Conservation (phyloP, 2,888 invertebrate species). For the Tetropium fuscum region DNA sequence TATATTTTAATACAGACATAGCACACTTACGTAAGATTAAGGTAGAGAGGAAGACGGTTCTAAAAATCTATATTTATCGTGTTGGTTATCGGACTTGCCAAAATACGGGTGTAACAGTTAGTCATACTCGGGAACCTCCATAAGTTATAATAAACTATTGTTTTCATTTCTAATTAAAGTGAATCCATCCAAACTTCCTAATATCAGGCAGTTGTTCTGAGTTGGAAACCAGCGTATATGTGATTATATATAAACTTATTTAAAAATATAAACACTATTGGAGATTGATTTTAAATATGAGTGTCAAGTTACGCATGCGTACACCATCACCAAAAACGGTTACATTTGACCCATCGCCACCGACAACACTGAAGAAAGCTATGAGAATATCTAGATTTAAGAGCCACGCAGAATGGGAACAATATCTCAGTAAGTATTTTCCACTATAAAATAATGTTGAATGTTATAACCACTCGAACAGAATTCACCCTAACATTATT, state of each 20-base stretch:
- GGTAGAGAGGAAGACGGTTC: conserved; percentile 56
- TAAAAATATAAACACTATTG: too few species aligned
- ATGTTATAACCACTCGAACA: too few species aligned
- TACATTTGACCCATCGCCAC: conserved; percentile 74
- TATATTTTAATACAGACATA: too few species aligned
- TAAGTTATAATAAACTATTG: conserved; percentile 33
- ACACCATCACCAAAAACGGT: conserved; percentile 75
- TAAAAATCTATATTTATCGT: conserved; percentile 60
- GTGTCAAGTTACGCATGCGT: conserved; percentile 72
- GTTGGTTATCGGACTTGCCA: conserved; percentile 54
- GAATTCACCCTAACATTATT: too few species aligned
- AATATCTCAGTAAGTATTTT: conserved; percentile 70
- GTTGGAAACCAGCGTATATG: neutral
- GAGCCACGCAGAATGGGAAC: conserved; percentile 66
- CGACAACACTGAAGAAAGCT: conserved; percentile 69
- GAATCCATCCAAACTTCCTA: neutral
- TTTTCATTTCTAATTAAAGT: neutral
- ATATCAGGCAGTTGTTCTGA: neutral
- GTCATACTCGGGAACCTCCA: conserved; percentile 60
- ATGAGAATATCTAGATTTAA: conserved; percentile 59
- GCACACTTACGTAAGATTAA: conserved; percentile 51
- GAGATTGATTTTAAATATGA: conserved; percentile 61
- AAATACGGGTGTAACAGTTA: conserved; percentile 59
- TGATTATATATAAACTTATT: too few species aligned
- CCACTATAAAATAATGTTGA: too few species aligned